Evolutionary conservation across 2,888 invertebrate species (phyloP).

Genomic region (Agrotis segetum): DNA sequence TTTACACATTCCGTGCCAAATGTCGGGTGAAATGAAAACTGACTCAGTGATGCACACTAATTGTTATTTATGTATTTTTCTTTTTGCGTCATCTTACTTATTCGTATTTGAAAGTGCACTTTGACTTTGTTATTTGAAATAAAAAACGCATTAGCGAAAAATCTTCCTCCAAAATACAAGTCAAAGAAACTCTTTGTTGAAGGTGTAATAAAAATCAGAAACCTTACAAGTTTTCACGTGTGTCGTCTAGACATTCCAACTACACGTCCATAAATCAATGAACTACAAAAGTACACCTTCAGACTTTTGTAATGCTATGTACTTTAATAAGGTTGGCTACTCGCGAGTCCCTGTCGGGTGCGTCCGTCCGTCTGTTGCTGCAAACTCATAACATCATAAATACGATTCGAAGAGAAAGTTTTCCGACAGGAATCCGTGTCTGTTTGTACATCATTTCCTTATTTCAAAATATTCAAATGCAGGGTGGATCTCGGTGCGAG

Average conservation of each 20-base stretch:
- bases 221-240: neutral
- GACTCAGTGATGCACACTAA: slow-evolving; percentile 61
- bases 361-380: slow-evolving; percentile 67
- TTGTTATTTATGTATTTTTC: slow-evolving; percentile 44
- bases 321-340: slow-evolving; percentile 58
- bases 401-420: slow-evolving; percentile 78
- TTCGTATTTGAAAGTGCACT: slow-evolving; percentile 17
- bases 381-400: slow-evolving; percentile 76
- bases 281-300: slow-evolving; percentile 34
- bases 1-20: slow-evolving; percentile 76
- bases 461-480: slow-evolving; percentile 81
- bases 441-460: slow-evolving; percentile 82
- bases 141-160: neutral
- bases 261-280: slow-evolving; percentile 36
- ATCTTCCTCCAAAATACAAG: neutral
- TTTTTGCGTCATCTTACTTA: slow-evolving; percentile 14
- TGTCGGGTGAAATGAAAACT: slow-evolving; percentile 71
- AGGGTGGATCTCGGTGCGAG: slow-evolving; percentile 68
- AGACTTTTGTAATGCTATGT: slow-evolving; percentile 37
- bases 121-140: slow-evolving; percentile 18
- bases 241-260: slow-evolving; percentile 30
- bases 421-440: slow-evolving; percentile 75
- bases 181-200: slow-evolving; percentile 2
- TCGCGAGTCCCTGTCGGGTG: slow-evolving; percentile 50
- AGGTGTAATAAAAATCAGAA: slow-evolving; percentile 16